A percentile compares a stretch with the other conserved stretches of the same genome.
These are phyloP conservation scores for Exaiptasia diaphana DNA, from an alignment of 64 coral and sea anemone species.

Conservation along the genomic window DNA sequence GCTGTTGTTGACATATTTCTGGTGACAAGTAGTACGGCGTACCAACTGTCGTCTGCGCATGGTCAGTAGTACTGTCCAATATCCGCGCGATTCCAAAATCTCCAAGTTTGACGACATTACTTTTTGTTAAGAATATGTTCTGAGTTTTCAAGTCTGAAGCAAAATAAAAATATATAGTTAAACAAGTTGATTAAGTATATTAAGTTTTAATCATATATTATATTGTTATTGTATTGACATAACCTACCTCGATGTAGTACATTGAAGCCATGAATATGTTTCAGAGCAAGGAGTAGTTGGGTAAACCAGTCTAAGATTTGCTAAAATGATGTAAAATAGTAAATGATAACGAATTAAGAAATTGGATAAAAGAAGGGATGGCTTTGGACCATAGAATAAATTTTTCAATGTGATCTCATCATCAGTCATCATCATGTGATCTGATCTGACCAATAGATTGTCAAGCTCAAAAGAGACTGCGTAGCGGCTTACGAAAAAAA, in stretches of 20 bases:
- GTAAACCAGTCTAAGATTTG: slow-evolving; percentile 90
- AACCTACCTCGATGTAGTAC: slow-evolving; percentile 87
- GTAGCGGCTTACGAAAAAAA: too few species aligned
- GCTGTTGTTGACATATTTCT: slow-evolving; percentile 92
- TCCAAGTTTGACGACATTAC: slow-evolving; percentile 88
- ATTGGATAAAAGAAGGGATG: background rate
- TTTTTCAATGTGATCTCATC: background rate
- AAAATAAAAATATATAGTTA: background rate
- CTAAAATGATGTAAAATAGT: slow-evolving; percentile 8
- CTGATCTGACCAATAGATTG: background rate
- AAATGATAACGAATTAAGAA: background rate
- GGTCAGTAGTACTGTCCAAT: slow-evolving; percentile 83
- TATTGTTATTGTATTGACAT: background rate
- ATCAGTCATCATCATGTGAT: background rate
- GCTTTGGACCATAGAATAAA: background rate
- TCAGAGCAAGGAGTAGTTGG: slow-evolving; percentile 83
- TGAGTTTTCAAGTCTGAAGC: slow-evolving; percentile 90
- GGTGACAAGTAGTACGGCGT: slow-evolving; percentile 98
- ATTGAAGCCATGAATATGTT: slow-evolving; percentile 91
- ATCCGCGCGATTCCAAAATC: slow-evolving; percentile 97
- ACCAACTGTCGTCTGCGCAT: slow-evolving; percentile 90
- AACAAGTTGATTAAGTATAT: background rate
- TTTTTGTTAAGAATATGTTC: slow-evolving; percentile 87
- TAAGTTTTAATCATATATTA: background rate
- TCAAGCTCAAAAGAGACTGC: too few species aligned